Base-by-base conservation (phyloP, 1,140 invertebrate species). In the fruit fly (Drosophila melanogaster) region DNA sequence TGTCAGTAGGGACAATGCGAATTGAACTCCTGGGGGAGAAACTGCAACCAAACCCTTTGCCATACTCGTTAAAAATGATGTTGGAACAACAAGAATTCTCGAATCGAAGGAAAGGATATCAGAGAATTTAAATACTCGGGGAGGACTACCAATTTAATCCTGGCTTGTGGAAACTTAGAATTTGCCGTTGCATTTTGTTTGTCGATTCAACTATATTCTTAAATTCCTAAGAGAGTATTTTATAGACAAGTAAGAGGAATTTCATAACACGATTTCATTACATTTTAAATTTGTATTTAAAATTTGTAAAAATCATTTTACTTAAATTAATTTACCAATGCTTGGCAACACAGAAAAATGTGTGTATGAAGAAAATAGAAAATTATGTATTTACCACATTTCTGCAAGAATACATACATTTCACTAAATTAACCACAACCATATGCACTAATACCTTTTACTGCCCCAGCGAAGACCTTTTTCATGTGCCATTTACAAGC, bases 1-100 rank as follows among this genome's bases (percentile, higher is more conserved):
- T 75, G 59, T 41, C 71, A 46, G 46, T 58, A 33, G 43, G 15
- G 40, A 65, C 46, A 65, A 65, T 65, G 46, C 26, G 64, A 44
- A 43, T 33, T 24, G 40, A 19, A 30, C 30, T 30, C 30, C 30
- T 30, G 19, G 15, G 14, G 54, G 24, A 14, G 41, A 35, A 38
- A 30, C 46, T 38, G 54, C 47, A 24, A 26, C 14, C 14, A 41
- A 53, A 49, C 10, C 44, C 37, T 6, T 50, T 15, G 46, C 26
- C 17, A 35, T 43, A n/a, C 40, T 70, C 67, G 70, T 55, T 35
- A 58, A 37, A 37, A 57, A 22, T n/a, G 41, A 37, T 58, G 7
- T 1, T 2, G 19, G 30, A 12, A 35, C 12, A 51, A 51, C 49
- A 51, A 19, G 30, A 11, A 17, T 12, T 35, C 33, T 50, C 26